These are phyloP conservation scores for Laticauda colubrina DNA, from an alignment of 2,113 vertebrate species.

Conservation along the genomic window DNA sequence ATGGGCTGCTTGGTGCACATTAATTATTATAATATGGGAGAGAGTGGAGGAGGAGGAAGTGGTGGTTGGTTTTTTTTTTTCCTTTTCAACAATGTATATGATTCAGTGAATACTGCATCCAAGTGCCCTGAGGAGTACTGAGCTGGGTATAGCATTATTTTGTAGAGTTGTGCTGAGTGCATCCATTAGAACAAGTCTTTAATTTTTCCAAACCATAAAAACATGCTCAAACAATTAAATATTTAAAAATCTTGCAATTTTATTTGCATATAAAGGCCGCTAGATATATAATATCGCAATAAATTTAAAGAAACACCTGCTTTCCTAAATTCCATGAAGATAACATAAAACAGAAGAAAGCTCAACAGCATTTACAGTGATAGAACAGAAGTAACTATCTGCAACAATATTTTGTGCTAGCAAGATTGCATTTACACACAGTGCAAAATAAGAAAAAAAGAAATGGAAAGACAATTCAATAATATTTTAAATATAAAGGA, in stretches of 20 bases:
- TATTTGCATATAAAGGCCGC: constrained; percentile 99
- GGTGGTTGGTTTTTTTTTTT: too few species aligned
- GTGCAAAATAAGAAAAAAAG: constrained; percentile 86
- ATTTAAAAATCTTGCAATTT: constrained; percentile 99
- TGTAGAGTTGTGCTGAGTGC: background rate
- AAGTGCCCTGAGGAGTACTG: background rate
- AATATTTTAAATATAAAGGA: constrained; percentile 89
- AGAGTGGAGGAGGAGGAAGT: background rate
- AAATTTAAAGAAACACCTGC: constrained; percentile 89
- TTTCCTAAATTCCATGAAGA: constrained; percentile 89
- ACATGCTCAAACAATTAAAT: constrained; percentile 31
- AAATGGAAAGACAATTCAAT: constrained; percentile 80
- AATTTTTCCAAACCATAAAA: background rate
- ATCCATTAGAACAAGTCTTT: background rate
- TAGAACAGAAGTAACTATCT: constrained; percentile 89
- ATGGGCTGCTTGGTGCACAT: background rate
- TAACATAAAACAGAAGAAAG: constrained; percentile 87
- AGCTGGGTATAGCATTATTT: background rate
- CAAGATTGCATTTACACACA: constrained; percentile 99
- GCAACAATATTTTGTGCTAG: constrained; percentile 95
- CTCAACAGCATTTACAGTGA: constrained; percentile 90
- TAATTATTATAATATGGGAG: background rate
- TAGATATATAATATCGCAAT: constrained; percentile 99
- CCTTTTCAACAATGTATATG: background rate
- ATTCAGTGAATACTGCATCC: background rate